Evolutionary conservation across 1,140 invertebrate species (phyloP).

Genomic region (Dinothrombium tinctorium): DNA sequence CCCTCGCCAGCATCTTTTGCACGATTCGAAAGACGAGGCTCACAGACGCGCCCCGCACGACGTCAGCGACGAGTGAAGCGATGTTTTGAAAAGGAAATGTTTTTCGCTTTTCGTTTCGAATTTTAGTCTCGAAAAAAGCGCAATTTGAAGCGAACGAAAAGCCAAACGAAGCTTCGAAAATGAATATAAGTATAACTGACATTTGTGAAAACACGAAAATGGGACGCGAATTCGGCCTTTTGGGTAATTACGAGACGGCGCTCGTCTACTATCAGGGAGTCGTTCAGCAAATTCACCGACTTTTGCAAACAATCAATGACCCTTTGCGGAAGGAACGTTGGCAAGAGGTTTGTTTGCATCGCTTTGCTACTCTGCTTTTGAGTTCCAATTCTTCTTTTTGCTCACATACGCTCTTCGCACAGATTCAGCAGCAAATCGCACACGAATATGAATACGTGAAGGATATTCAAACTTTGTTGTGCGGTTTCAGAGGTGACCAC

Average conservation of each 20-base stretch:
- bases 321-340: conserved; percentile 57
- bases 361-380: conserved; percentile 9
- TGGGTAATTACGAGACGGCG: conserved; percentile 85
- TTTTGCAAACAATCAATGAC: conserved; percentile 52
- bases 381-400: conserved; percentile 8
- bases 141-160: no score
- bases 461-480: conserved; percentile 41
- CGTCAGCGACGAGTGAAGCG: no score
- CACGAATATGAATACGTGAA: conserved; percentile 77
- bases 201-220: conserved; percentile 77
- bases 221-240: conserved; percentile 73
- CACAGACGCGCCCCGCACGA: no score
- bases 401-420: conserved; percentile 8
- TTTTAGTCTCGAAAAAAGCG: no score
- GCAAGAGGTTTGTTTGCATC: conserved; percentile 38
- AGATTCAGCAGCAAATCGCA: conserved; percentile 70
- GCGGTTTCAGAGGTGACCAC: conserved; percentile 26
- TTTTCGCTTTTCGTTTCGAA: no score
- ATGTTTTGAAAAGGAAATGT: no score
- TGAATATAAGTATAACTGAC: conserved; percentile 60
- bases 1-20: no score
- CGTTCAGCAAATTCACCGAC: conserved; percentile 60
- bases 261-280: conserved; percentile 84
- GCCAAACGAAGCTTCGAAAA: no score
- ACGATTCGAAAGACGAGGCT: no score